Evolutionary conservation across 1,140 invertebrate genomes (phyloP).

Genomic region (Portunus trituberculatus): DNA sequence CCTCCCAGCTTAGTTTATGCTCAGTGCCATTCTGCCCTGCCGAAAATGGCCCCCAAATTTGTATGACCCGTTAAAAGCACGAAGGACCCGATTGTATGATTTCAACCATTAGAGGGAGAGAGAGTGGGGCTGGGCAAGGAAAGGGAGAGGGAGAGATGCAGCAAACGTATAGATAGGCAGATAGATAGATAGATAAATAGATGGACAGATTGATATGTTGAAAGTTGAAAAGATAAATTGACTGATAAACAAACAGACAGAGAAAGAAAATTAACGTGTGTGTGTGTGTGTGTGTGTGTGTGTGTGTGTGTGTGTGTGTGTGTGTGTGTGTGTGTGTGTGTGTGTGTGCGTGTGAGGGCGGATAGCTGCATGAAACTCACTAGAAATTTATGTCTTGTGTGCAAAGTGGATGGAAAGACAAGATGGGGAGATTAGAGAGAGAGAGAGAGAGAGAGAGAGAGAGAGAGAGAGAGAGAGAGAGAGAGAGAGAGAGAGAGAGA

Average conservation of each 20-base stretch:
- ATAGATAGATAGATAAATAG: neutral
- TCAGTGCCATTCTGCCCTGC: neutral
- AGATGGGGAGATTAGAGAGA: too few relatives aligned
- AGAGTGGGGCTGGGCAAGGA: neutral
- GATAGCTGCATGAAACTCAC: too few relatives aligned
- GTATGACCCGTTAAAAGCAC: neutral
- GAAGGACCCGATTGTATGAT: neutral
- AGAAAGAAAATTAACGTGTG: neutral
- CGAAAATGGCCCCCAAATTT: neutral
- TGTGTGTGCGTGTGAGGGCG: too few relatives aligned
- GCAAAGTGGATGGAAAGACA: too few relatives aligned
- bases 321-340: too few relatives aligned
- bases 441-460: slow-evolving; percentile 7
- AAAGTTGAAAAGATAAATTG: neutral
- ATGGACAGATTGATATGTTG: neutral
- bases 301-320: too few relatives aligned
- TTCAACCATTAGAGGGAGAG: neutral
- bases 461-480: slow-evolving; percentile 40
- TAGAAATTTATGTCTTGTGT: too few relatives aligned
- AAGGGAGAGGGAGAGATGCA: neutral
- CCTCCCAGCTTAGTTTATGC: neutral
- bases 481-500: slow-evolving; percentile 44
- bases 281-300: slow-evolving; percentile 9
- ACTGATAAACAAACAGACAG: neutral
- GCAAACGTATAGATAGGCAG: neutral